A percentile compares a stretch with the other conserved stretches of the same genome.
These are phyloP conservation scores for Trachelipus rathkii DNA, from an alignment of 1,140 invertebrate genomes.

Conservation along the genomic window DNA sequence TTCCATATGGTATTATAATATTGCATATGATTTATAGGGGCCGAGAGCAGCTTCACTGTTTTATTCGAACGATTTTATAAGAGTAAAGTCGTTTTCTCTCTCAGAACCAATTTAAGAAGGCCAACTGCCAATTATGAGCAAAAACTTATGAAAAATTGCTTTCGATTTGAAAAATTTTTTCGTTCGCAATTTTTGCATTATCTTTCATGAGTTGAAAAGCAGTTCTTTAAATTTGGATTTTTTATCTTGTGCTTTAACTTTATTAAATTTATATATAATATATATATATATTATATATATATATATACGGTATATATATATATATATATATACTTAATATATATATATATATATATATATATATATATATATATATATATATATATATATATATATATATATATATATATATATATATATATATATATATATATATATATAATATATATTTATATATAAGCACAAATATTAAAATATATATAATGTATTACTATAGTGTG, in stretches of 20 bases:
- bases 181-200: background rate
- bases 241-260: background rate
- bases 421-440: no score
- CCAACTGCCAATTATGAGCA: conserved; percentile 6
- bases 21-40: conserved; percentile 7
- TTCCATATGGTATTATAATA: conserved; percentile 13
- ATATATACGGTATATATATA: background rate
- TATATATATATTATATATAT: background rate
- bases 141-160: conserved; percentile 10
- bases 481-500: no score
- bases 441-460: no score
- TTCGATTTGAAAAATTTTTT: conserved; percentile 9
- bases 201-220: background rate
- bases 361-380: background rate
- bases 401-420: no score
- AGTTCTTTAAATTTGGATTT: conserved; percentile 11
- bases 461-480: no score
- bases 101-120: conserved; percentile 2
- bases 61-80: background rate
- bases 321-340: background rate
- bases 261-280: background rate
- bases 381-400: conserved; percentile 5
- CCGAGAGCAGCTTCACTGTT: background rate
- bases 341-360: background rate
- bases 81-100: background rate